These are phyloP conservation scores for Urocitellus parryii DNA, from an alignment of 2,113 vertebrate species.

Conservation along the genomic window DNA sequence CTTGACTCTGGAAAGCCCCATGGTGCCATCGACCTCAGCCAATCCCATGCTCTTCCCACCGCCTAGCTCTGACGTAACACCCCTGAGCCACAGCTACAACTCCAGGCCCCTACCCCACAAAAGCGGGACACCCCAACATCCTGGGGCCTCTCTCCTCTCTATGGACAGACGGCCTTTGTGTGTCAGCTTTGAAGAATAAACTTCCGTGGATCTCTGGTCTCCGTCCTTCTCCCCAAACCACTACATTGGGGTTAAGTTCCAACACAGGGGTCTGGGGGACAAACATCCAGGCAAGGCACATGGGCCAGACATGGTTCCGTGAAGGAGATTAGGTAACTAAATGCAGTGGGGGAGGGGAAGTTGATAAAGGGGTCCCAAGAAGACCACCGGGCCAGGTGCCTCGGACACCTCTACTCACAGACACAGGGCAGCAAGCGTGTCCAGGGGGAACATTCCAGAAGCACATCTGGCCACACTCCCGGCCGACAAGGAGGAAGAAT, in stretches of 20 bases:
- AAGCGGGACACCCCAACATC: no score
- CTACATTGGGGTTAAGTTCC: not conserved
- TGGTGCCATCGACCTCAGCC: no score
- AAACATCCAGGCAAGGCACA: not conserved
- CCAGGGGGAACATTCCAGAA: slow-evolving; percentile 51
- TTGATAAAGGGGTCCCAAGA: not conserved
- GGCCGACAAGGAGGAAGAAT: slow-evolving; percentile 75
- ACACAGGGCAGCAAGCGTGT: slow-evolving; percentile 86
- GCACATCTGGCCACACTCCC: slow-evolving; percentile 69
- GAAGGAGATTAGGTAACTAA: not conserved
- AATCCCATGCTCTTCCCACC: no score
- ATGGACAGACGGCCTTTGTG: no score
- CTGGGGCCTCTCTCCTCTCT: no score
- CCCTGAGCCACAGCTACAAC: no score
- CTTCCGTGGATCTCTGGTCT: no score
- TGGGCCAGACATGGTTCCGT: not conserved
- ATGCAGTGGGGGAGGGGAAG: not conserved
- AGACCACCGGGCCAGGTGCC: not conserved
- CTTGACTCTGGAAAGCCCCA: no score
- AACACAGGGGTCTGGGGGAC: not conserved
- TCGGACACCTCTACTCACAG: slow-evolving; percentile 85
- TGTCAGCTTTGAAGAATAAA: no score
- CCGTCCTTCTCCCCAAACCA: not conserved
- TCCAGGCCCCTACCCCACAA: no score
- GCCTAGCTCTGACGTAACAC: no score